Evolutionary conservation across 2,113 vertebrate genomes (phyloP), one percentile per base, ranked within the genome.

Genomic region (Chaetura pelagica): DNA sequence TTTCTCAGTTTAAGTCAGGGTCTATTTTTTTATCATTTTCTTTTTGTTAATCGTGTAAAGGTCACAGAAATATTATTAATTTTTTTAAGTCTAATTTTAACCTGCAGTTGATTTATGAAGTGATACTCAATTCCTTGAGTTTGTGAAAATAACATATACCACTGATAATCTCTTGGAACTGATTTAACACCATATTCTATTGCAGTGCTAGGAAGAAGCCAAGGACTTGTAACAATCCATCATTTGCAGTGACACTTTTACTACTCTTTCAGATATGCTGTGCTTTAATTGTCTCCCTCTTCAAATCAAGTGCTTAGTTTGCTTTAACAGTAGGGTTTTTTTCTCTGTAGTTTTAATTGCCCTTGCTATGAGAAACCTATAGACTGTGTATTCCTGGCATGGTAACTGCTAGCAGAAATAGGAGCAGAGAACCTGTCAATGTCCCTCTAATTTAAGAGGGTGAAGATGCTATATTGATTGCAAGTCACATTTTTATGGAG

Each of bases 171-270:
- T 88, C 90, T 87, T 87, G 73, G 92, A 93, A 93, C 64, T 96
- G 95, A 96, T 97, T 97, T 96, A 97, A 92, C 87, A 78, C 90
- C 32, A 2, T 85, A 93, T 84, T 94, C 91, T 90, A 51, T 93
- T 71, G 76, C 92, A 74, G 72, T 64, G 82, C 87, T 80, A 90
- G 84, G 82, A 96, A 91, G 87, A 88, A 97, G 91, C 94, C 96
- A 97, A 97, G 96, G 95, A 95, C 91, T 94, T 92, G 93, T 92
- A 96, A 93, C 89, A 91, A 96, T 97, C 92, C 59, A 10, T 97
- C 95, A 97, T 79, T 91, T 84, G 67, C 87, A 48, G 89, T 97
- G 96, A 97, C 96, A 92, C 94, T 96, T 97, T 97, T 97, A 96
- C 97, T 95, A 94, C 92, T 90, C 82, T 96, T 87, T 93, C 91